Evolutionary conservation across 1,140 invertebrate species (phyloP).

Genomic region (Alviniconcha marisindica): DNA sequence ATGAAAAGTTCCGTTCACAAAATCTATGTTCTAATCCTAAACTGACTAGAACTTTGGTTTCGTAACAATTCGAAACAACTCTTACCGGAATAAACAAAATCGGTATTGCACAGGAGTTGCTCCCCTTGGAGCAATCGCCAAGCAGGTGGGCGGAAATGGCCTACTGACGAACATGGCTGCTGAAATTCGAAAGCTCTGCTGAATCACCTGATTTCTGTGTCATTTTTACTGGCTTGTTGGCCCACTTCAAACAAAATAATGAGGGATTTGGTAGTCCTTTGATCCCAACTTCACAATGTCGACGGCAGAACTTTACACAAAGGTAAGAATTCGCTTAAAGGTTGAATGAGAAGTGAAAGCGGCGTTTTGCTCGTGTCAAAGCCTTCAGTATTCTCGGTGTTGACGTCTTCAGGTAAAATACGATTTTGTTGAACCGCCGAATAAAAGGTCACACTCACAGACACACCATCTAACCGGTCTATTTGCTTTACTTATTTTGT

Average conservation of each 20-base stretch:
- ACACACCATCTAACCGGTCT: neutral
- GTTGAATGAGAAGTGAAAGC: neutral
- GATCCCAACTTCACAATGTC: slow-evolving; percentile 18
- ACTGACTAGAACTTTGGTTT: no score
- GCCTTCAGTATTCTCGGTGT: neutral
- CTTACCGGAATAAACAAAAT: no score
- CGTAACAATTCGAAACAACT: no score
- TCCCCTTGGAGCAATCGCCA: neutral
- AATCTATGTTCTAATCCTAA: no score
- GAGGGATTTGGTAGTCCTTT: neutral
- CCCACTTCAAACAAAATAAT: neutral
- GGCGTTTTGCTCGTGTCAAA: neutral
- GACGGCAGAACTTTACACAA: slow-evolving; percentile 34
- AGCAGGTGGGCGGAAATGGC: slow-evolving; percentile 39
- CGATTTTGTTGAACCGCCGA: no score
- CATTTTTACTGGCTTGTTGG: neutral
- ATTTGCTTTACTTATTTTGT: neutral
- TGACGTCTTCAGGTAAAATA: slow-evolving; percentile 17
- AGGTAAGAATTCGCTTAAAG: slow-evolving; percentile 7
- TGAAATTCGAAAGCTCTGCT: neutral
- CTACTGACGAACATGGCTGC: slow-evolving; percentile 36
- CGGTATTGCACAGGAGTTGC: no score
- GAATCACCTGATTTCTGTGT: neutral
- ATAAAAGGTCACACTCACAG: neutral
- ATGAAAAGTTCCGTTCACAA: no score